These are phyloP conservation scores for Acronicta psi DNA, from an alignment of 2,888 invertebrate genomes.

Conservation along the genomic window DNA sequence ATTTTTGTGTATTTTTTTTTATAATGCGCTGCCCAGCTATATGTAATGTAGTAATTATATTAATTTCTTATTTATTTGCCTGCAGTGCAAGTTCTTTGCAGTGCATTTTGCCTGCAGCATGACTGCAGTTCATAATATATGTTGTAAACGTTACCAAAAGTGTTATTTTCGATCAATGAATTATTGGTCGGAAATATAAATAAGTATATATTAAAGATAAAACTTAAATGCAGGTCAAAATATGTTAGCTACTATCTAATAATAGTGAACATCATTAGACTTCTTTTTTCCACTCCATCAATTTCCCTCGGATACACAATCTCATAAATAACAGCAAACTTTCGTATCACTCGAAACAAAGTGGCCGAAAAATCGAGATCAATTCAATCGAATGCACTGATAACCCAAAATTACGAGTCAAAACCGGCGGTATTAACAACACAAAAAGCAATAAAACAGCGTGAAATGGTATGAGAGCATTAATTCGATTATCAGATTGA, in stretches of 20 bases:
- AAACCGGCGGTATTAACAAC: constrained; percentile 81
- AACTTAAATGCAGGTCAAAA: not conserved
- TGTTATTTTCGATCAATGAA: too few species aligned
- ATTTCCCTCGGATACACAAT: constrained; percentile 34
- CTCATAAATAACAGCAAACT: constrained; percentile 60
- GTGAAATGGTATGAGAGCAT: constrained; percentile 87
- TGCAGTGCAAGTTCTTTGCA: too few species aligned
- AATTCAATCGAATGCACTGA: constrained; percentile 84
- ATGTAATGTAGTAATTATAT: too few species aligned
- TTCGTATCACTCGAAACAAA: constrained; percentile 58
- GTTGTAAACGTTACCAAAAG: too few species aligned
- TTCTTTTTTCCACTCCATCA: constrained; percentile 16
- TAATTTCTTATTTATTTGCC: too few species aligned
- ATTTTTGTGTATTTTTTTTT: not conserved
- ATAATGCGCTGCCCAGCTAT: not conserved
- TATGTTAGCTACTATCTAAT: not conserved
- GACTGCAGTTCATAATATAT: too few species aligned
- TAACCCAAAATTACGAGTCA: constrained; percentile 85
- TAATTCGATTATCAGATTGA: constrained; percentile 89
- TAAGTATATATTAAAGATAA: not conserved
- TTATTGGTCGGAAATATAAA: too few species aligned
- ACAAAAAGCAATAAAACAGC: constrained; percentile 87
- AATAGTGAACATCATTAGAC: constrained; percentile 7
- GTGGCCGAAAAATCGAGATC: constrained; percentile 75
- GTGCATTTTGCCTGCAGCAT: too few species aligned